Base-by-base conservation (phyloP, 2,797 vertebrate species). In the Girardinus metallicus region DNA sequence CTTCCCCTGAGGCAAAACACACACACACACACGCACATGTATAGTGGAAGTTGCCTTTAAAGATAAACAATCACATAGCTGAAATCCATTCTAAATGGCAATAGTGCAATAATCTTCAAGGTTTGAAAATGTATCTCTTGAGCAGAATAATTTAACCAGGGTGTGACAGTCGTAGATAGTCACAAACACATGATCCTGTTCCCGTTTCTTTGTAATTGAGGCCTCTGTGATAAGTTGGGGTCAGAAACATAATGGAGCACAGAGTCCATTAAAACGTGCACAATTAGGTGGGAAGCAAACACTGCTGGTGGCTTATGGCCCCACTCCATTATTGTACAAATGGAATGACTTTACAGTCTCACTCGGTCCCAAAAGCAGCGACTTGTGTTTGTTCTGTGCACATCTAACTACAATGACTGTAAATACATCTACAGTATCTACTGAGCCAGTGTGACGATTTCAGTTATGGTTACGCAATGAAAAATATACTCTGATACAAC, bases 201-300 rank as follows among this genome's bases (percentile, higher is more conserved):
- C 83, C 76, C 79, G 66, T 86, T 72, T 85, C 85, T 85, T 84
- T 87, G 82, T 94, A 93, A 93, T 91, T 90, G 88, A 89, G 87
- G 85, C 80, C 78, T 88, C 80, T 82, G 83, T 83, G 83, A 90
- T 91, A 85, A 87, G 86, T 85, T 83, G 68, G 78, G 88, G 91
- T 93, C 90, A 91, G 80, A 73, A 53, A 83, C 89, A 91, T 90
- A 92, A 93, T 91, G 84, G 89, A 86, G 82, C 78, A 86, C 64
- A 26, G 78, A 87, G 89, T 93, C 90, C 88, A 93, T 94, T 94
- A 93, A 92, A 92, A 92, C 89, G 87, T 82, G 86, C 87, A 88
- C 88, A 94, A 94, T 93, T 93, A 95, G 89, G 91, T 91, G 88
- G 88, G 91, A 93, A 85, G 88, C 91, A 93, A 93, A 91, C 88